Evolutionary conservation across 2,797 vertebrate species (phyloP).

Genomic region (Petrocephalus sullivani): DNA sequence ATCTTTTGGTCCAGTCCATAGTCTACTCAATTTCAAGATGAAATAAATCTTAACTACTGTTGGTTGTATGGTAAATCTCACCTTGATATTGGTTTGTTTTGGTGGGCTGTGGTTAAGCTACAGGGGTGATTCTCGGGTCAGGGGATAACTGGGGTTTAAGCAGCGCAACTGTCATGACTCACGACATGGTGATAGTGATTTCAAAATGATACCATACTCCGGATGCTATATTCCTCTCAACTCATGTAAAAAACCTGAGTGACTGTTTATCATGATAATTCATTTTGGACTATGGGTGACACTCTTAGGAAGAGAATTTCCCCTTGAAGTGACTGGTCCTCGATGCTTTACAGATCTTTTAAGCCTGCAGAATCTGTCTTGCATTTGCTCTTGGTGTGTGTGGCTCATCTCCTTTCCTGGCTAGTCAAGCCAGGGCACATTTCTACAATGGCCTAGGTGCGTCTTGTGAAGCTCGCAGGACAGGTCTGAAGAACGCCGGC

Average conservation of each 20-base stretch:
- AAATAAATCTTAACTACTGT: neutral
- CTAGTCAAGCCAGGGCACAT: neutral
- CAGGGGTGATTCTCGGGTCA: neutral
- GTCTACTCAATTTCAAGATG: neutral
- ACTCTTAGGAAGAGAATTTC: neutral
- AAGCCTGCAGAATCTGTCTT: neutral
- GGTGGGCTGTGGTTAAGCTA: neutral
- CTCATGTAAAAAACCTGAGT: neutral
- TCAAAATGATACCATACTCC: neutral
- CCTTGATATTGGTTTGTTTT: neutral
- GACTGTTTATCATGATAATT: neutral
- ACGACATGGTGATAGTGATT: neutral
- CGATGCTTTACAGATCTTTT: neutral
- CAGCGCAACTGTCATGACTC: neutral
- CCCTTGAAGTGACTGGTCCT: neutral
- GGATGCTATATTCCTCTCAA: neutral
- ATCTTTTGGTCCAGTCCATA: neutral
- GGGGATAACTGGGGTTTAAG: neutral
- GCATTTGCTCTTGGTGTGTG: neutral
- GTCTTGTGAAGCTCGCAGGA: neutral
- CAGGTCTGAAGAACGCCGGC: neutral
- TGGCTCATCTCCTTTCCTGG: neutral
- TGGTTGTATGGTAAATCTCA: neutral
- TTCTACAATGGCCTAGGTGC: constrained; percentile 16
- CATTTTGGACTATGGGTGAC: neutral